A percentile compares a stretch with the other conserved stretches of the same genome.
These are phyloP conservation scores for Rostratula benghalensis DNA, from an alignment of 2,113 vertebrate species.

Conservation along the genomic window DNA sequence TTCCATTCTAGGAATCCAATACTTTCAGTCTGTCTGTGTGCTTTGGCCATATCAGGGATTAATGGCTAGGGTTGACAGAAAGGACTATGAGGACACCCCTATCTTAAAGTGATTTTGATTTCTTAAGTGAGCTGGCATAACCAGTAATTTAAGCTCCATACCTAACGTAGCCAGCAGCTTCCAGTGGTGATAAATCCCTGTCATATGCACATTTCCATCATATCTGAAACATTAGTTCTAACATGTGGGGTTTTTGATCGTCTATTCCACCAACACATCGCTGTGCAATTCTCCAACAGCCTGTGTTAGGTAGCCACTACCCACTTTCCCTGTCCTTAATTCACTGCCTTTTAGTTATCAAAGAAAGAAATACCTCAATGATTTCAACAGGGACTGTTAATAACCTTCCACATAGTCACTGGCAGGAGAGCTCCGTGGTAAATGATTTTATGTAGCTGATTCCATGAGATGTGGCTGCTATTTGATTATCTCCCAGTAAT, in stretches of 20 bases:
- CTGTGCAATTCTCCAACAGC: neutral
- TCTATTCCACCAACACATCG: neutral
- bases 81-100: neutral
- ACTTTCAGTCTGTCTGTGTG: neutral
- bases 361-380: neutral
- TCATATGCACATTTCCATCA: neutral
- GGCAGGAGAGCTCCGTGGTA: neutral
- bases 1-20: neutral
- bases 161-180: neutral
- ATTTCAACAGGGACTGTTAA: neutral
- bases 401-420: neutral
- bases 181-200: neutral
- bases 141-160: neutral
- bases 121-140: neutral
- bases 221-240: neutral
- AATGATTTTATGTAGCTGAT: neutral
- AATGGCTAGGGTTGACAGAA: neutral
- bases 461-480: neutral
- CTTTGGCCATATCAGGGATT: neutral
- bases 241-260: neutral
- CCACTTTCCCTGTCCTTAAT: neutral
- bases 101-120: neutral
- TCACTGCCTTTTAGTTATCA: neutral
- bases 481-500: neutral
- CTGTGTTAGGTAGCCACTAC: neutral